Evolutionary conservation across 1,140 invertebrate species (phyloP).

Genomic region (Panagrolaimus sp.): DNA sequence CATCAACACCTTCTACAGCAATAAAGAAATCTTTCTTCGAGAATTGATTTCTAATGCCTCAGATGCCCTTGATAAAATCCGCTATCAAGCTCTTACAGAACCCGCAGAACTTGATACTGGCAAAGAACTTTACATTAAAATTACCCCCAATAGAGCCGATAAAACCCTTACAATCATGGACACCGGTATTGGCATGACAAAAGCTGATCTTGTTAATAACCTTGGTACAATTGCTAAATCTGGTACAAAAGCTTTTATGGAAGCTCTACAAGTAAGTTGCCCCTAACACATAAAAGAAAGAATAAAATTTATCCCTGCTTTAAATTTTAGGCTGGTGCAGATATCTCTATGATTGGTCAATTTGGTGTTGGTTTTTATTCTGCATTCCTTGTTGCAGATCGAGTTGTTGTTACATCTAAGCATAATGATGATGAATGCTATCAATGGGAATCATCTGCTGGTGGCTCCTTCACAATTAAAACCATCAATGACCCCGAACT

Average conservation of each 20-base stretch:
- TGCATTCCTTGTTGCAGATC: conserved; percentile 86
- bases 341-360: conserved; percentile 94
- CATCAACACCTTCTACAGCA: conserved; percentile 99
- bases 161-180: conserved; percentile 83
- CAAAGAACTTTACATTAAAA: conserved; percentile 82
- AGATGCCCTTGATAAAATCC: conserved; percentile 69
- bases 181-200: conserved; percentile 86
- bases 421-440: conserved; percentile 89
- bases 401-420: conserved; percentile 84
- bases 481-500: conserved; percentile 69
- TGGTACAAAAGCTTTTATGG: conserved; percentile 93
- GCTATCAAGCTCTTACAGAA: conserved; percentile 83
- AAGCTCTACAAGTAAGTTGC: conserved; percentile 66
- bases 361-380: conserved; percentile 98
- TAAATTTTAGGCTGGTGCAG: conserved; percentile 72
- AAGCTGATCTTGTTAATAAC: conserved; percentile 88
- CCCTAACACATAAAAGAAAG: conserved; percentile 6
- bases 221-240: conserved; percentile 91
- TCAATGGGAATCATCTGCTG: conserved; percentile 85
- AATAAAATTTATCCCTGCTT: not conserved
- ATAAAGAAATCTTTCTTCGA: conserved; percentile 98
- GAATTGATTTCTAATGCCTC: conserved; percentile 87
- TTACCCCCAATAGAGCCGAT: conserved; percentile 81
- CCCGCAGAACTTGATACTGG: conserved; percentile 75
- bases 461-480: conserved; percentile 80